Conservation (phyloP, 2,113 vertebrate species). For the Pholis gunnellus region DNA sequence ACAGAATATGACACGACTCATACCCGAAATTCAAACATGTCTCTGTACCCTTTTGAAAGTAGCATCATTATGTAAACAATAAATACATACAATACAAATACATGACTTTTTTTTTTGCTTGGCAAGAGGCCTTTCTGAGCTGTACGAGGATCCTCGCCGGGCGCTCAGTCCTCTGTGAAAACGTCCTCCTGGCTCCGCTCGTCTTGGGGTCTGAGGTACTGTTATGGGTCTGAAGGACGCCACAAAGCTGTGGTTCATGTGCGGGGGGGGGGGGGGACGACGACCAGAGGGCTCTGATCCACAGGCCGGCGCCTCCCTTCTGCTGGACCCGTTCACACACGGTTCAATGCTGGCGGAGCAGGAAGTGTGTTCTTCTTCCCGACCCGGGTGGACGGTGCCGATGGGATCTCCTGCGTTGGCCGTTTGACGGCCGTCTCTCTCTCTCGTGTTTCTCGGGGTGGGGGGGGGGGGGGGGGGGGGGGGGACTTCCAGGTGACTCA, state of each 20-base stretch:
- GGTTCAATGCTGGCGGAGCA: conserved; percentile 49
- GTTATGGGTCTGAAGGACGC: conserved; percentile 40
- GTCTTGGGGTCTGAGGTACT: conserved; percentile 68
- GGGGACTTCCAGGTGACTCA: conserved; percentile 70
- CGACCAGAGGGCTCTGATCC: conserved; percentile 45
- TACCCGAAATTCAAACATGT: conserved; percentile 76
- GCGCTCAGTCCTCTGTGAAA: conserved; percentile 33
- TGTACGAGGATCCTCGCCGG: conserved; percentile 4
- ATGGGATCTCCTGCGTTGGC: conserved; percentile 60
- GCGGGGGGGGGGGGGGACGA: not conserved
- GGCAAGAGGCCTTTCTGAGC: conserved; percentile 30
- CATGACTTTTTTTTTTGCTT: conserved; percentile 54
- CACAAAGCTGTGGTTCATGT: conserved; percentile 35
- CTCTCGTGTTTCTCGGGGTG: conserved; percentile 56
- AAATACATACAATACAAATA: conserved; percentile 67
- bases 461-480: conserved; percentile 61
- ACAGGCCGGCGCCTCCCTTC: conserved; percentile 33
- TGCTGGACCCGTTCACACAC: conserved; percentile 30
- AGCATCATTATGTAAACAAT: conserved; percentile 85
- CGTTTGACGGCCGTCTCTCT: conserved; percentile 49
- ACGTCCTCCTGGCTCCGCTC: conserved; percentile 34
- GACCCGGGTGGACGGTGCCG: conserved; percentile 50
- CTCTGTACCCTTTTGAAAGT: conserved; percentile 84
- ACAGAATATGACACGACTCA: conserved; percentile 61
- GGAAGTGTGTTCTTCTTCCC: conserved; percentile 59